Evolutionary conservation across 1,140 invertebrate species (phyloP).

Genomic region (Drosophila lini): DNA sequence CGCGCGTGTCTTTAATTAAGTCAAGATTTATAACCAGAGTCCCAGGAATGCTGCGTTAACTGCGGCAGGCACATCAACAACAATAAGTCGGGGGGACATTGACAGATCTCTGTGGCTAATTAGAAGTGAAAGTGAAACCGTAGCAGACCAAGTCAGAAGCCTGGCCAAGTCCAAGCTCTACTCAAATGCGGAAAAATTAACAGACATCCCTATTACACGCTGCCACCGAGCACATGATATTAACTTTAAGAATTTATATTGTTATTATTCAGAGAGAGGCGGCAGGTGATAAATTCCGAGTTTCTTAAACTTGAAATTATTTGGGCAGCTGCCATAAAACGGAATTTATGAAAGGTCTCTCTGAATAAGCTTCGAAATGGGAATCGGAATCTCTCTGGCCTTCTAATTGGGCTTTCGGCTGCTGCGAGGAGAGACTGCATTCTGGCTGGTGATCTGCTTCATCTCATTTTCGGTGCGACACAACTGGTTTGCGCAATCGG

Average conservation of each 20-base stretch:
- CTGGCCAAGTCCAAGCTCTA: neutral
- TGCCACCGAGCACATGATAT: neutral
- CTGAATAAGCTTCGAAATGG: neutral
- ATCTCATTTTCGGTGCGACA: conserved; percentile 20
- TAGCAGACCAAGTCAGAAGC: neutral
- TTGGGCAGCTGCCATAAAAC: conserved; percentile 55
- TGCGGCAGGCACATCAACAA: conserved; percentile 48
- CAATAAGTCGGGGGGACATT: conserved; percentile 31
- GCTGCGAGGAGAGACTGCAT: conserved; percentile 25
- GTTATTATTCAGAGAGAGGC: neutral
- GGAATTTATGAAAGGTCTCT: conserved; percentile 66
- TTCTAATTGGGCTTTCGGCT: conserved; percentile 27
- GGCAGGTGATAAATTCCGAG: conserved; percentile 55
- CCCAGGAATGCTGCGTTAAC: conserved; percentile 41
- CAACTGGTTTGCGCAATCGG: conserved; percentile 64
- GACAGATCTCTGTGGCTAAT: conserved; percentile 29
- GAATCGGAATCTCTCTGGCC: neutral
- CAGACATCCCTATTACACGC: neutral
- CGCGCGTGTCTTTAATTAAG: conserved; percentile 77
- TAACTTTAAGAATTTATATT: conserved; percentile 12
- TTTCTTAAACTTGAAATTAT: conserved; percentile 48
- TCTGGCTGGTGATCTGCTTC: conserved; percentile 16
- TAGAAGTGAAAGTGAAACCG: conserved; percentile 51
- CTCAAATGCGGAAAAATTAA: neutral
- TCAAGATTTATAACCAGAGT: conserved; percentile 69